Evolutionary conservation across 2,797 vertebrate genomes (phyloP).

Genomic region (Sparidentex hasta): DNA sequence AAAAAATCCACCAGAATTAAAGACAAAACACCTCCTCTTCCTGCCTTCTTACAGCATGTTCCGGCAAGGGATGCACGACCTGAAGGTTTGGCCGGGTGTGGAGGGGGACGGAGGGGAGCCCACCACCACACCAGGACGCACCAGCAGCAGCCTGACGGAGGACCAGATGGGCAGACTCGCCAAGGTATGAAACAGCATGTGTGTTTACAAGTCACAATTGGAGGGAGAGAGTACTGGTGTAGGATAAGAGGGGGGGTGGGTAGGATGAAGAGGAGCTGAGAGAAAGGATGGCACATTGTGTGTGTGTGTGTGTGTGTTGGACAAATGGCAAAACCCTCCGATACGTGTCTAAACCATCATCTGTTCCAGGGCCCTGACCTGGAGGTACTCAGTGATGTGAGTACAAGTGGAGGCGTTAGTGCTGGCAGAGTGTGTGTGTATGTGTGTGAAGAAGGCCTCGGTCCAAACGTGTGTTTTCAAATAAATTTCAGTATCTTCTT

Average conservation of each 20-base stretch:
- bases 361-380: constrained; percentile 89
- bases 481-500: not conserved
- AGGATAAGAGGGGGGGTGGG: not conserved
- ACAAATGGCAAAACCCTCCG: constrained; percentile 33
- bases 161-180: constrained; percentile 98
- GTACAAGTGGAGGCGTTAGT: constrained; percentile 77
- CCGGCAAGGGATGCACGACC: constrained; percentile 98
- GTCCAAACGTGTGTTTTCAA: constrained; percentile 66
- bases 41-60: constrained; percentile 90
- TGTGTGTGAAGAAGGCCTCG: constrained; percentile 50
- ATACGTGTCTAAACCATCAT: constrained; percentile 79
- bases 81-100: constrained; percentile 98
- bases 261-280: not conserved
- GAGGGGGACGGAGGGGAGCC: constrained; percentile 95
- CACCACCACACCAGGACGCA: constrained; percentile 95
- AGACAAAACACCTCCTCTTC: not conserved
- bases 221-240: not conserved
- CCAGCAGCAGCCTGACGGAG: constrained; percentile 93
- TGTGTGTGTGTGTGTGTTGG: constrained; percentile 13
- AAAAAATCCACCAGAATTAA: not conserved
- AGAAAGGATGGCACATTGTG: not conserved
- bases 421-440: constrained; percentile 51
- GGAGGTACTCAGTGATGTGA: constrained; percentile 89
- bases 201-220: not conserved
- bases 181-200: constrained; percentile 87